phyloP scores from a whole-genome alignment of 2,113 vertebrate species.

The Cynopterus brachyotis region DNA sequence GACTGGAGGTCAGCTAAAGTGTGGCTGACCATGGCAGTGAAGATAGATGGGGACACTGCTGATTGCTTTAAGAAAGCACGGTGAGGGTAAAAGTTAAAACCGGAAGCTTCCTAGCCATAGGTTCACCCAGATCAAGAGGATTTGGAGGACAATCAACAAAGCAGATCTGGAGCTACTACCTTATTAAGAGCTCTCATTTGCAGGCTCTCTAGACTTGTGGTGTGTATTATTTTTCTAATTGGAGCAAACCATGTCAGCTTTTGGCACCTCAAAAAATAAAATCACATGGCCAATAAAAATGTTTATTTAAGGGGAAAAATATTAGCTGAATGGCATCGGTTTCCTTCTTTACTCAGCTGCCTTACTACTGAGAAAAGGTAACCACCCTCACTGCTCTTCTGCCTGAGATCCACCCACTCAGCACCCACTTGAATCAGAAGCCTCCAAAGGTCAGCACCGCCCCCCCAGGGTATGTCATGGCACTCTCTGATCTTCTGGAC shows the following conservation, averaged over 20 bases:
- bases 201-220: neutral
- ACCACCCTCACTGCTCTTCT: neutral
- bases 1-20: neutral
- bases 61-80: neutral
- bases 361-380: neutral
- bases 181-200: neutral
- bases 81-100: neutral
- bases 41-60: neutral
- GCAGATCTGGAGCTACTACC: neutral
- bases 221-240: conserved; percentile 60
- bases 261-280: conserved; percentile 46
- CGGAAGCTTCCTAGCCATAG: neutral
- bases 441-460: neutral
- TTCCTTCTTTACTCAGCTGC: neutral
- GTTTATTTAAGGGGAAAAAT: neutral
- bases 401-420: neutral
- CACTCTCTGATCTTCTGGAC: neutral
- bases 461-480: neutral
- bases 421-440: neutral
- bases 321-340: neutral
- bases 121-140: neutral
- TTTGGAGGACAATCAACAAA: neutral
- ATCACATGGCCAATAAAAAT: conserved; percentile 30
- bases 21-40: neutral
- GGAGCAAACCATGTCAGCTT: conserved; percentile 30